These are phyloP conservation scores for Diadema setosum DNA, from an alignment of 35 echinoderm and acorn worm genomes.

Conservation along the genomic window DNA sequence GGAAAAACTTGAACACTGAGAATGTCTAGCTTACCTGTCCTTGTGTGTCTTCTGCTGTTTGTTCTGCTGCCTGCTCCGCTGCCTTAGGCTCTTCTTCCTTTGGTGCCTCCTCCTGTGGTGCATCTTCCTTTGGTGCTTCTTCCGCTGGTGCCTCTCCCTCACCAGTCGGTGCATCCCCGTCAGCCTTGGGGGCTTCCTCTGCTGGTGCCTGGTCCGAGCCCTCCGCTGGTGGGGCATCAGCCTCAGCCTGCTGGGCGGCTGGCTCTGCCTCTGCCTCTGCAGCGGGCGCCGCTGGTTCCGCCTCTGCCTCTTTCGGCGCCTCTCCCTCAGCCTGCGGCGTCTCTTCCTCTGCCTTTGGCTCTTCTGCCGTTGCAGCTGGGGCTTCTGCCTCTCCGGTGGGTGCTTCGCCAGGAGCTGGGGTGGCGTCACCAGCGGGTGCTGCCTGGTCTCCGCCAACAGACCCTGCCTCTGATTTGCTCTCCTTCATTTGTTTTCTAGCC, in stretches of 20 bases:
- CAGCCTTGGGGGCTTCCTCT: neutral
- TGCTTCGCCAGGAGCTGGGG: neutral
- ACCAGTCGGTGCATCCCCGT: neutral
- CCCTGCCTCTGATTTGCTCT: neutral
- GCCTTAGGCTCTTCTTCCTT: neutral
- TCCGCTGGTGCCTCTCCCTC: neutral
- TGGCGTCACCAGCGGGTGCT: neutral
- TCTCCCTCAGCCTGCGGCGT: neutral
- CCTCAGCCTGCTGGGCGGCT: neutral
- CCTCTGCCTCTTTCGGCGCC: neutral
- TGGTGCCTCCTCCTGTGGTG: neutral
- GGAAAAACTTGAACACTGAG: no score
- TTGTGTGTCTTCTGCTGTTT: neutral
- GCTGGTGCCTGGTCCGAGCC: neutral
- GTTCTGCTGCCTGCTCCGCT: neutral
- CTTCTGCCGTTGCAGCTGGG: neutral
- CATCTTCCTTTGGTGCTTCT: slow-evolving; percentile 20
- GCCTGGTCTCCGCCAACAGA: no score
- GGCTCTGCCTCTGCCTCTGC: neutral
- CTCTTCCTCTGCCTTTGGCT: neutral
- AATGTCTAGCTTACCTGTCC: no score
- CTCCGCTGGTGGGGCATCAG: neutral
- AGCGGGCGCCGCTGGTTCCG: neutral
- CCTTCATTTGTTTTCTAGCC: neutral
- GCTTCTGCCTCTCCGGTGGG: neutral